Conservation (phyloP, 2,888 invertebrate genomes). For the Sycophila texana region DNA sequence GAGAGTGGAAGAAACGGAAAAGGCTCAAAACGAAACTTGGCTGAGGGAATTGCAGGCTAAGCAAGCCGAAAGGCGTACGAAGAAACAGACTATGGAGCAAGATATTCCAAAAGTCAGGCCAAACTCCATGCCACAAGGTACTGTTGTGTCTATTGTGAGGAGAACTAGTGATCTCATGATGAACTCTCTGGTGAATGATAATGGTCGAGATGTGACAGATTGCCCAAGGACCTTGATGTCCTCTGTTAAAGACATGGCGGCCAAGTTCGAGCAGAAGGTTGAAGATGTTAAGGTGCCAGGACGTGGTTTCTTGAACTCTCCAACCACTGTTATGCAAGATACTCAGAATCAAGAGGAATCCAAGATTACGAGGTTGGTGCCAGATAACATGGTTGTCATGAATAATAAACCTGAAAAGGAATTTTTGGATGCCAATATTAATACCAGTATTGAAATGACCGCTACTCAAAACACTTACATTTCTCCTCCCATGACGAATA, state of each 20-base stretch:
- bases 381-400: conserved; percentile 55
- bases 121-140: conserved; percentile 29
- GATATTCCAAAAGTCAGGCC: conserved; percentile 68
- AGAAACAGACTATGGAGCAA: conserved; percentile 73
- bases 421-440: conserved; percentile 54
- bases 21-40: conserved; percentile 80
- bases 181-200: conserved; percentile 65
- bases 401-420: conserved; percentile 57
- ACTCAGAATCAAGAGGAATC: conserved; percentile 58
- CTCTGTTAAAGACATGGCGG: conserved; percentile 87
- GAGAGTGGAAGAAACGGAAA: conserved; percentile 64
- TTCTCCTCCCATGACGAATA: conserved; percentile 41
- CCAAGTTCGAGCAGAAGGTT: conserved; percentile 83
- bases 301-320: conserved; percentile 53
- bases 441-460: conserved; percentile 63
- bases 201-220: conserved; percentile 68
- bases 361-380: conserved; percentile 55
- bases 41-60: conserved; percentile 88
- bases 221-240: conserved; percentile 67
- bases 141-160: conserved; percentile 65
- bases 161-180: conserved; percentile 71
- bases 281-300: conserved; percentile 65
- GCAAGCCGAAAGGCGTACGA: conserved; percentile 81
- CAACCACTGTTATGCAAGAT: conserved; percentile 59
- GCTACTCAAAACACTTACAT: conserved; percentile 64